Base-by-base conservation (phyloP, 2,888 invertebrate species). In the Drosophila infuscata region DNA sequence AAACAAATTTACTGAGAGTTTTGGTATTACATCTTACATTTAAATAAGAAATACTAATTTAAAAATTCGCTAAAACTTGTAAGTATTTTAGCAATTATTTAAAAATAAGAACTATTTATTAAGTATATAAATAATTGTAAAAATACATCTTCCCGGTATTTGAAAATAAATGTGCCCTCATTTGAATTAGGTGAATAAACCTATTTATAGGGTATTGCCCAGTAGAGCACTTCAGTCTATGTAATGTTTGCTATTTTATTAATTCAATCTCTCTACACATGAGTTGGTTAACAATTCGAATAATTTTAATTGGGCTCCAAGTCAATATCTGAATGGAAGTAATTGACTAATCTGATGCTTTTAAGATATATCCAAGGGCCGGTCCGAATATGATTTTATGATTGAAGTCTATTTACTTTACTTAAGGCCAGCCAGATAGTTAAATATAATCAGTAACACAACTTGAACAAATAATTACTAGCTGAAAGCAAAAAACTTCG, bases 251-350 rank as follows among this genome's bases (percentile, higher is more conserved):
- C 32, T 3, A n/a, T n/a, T 51, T 51, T 51, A 51, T 33, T 33
- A 52, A n/a, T 20, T 20, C 20, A 20, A 52, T 32, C 2, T n/a
- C 1, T 32, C n/a, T 32, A 33, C 30, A 52, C 12, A n/a, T 52
- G 12, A 33, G 7, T 12, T 49, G 52, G 35, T 8, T 1, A 66
- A 54, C 38, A 49, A 20, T 41, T 33, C 43, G 15, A 41, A 25
- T n/a, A 41, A 35, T 49, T 49, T 49, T 36, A 49, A 51, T 66
- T 54, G 33, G 33, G 41, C 54, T 2, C 46, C 49, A 67, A 53
- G 29, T 8, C 48, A 67, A 54, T 54, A 65, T 33, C 32, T 54
- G 32, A 35, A 65, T 65, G 8, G 12, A 38, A 33, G 32, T 17
- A 48, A 38, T 29, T 52, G 32, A 36, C 20, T 12, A 9, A 43